These are phyloP conservation scores for Galemys pyrenaicus DNA, from an alignment of 2,113 vertebrate genomes.

Conservation along the genomic window DNA sequence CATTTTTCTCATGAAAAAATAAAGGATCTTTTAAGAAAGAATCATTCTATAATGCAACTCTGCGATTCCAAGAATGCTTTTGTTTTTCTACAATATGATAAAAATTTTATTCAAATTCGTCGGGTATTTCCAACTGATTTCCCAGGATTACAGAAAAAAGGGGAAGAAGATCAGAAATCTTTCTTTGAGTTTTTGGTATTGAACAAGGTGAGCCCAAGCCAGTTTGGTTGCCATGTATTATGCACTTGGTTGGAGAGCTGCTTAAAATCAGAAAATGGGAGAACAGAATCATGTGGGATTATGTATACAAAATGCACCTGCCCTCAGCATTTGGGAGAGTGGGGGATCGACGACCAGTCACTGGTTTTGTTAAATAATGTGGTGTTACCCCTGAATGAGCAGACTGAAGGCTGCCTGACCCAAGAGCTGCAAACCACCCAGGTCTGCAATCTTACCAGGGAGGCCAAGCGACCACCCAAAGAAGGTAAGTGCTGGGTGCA, in stretches of 20 bases:
- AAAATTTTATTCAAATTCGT: constrained; percentile 99
- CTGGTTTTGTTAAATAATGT: constrained; percentile 97
- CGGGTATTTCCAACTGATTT: constrained; percentile 94
- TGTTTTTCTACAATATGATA: constrained; percentile 98
- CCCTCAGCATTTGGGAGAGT: constrained; percentile 96
- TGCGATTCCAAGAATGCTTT: constrained; percentile 97
- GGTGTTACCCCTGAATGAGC: constrained; percentile 98
- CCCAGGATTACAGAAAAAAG: constrained; percentile 94
- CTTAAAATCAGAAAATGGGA: constrained; percentile 96
- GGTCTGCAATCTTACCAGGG: constrained; percentile 97
- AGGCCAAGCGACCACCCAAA: constrained; percentile 96
- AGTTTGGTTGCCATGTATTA: constrained; percentile 98
- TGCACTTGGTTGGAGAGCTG: constrained; percentile 99
- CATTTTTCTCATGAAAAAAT: constrained; percentile 99
- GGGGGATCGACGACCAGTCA: constrained; percentile 95
- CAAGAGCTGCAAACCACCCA: constrained; percentile 97
- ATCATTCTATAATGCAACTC: constrained; percentile 98
- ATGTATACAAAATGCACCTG: constrained; percentile 99
- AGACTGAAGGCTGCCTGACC: constrained; percentile 98
- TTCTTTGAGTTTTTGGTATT: constrained; percentile 99
- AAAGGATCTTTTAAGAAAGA: constrained; percentile 97
- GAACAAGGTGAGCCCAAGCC: constrained; percentile 99
- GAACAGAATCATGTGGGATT: constrained; percentile 96
- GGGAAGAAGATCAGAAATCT: constrained; percentile 93
- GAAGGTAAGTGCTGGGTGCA: constrained; percentile 93